Evolutionary conservation across 2,888 invertebrate species (phyloP).

Genomic region (Microchrysa polita): DNA sequence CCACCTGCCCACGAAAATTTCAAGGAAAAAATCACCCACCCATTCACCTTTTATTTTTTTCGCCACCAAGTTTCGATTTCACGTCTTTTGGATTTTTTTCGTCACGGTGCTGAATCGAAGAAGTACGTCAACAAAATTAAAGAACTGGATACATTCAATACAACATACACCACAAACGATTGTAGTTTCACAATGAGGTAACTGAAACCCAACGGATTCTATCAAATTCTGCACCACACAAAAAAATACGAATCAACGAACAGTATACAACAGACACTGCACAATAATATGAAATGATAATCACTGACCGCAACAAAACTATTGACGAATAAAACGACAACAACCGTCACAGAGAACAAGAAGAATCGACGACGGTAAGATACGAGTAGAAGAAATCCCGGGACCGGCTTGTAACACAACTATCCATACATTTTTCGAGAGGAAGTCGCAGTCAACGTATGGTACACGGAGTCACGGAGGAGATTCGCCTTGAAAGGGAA

Average conservation of each 20-base stretch:
- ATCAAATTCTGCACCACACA: constrained; percentile 28
- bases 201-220: constrained; percentile 22
- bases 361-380: too few species aligned
- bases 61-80: not conserved
- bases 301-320: too few species aligned
- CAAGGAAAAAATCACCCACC: constrained; percentile 25
- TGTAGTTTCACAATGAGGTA: constrained; percentile 36
- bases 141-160: constrained; percentile 9
- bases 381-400: too few species aligned
- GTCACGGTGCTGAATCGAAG: not conserved
- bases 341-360: too few species aligned
- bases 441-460: too few species aligned
- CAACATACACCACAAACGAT: constrained; percentile 10
- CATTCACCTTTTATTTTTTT: constrained; percentile 14
- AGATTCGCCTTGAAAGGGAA: not conserved
- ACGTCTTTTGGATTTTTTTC: not conserved
- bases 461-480: too few species aligned
- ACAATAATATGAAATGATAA: too few species aligned
- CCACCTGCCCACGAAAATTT: constrained; percentile 20
- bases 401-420: too few species aligned
- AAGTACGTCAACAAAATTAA: constrained; percentile 21
- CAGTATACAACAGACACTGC: too few species aligned
- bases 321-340: too few species aligned
- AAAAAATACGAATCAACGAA: too few species aligned
- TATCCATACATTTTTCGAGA: too few species aligned